Conservation (phyloP, 23 tunicate species). For the Diplosoma virens region DNA sequence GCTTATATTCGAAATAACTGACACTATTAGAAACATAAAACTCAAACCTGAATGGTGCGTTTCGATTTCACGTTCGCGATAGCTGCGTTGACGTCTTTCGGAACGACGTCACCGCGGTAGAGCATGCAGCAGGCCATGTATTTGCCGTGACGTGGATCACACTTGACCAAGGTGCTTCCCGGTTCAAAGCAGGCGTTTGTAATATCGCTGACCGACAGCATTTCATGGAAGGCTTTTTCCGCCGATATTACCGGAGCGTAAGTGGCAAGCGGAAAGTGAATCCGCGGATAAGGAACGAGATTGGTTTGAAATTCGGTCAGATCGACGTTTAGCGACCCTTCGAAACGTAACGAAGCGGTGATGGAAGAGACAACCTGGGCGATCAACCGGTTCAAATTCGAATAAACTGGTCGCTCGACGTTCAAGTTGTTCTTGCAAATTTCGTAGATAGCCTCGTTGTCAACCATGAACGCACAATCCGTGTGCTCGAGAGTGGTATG, state of each 20-base stretch:
- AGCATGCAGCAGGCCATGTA: conserved; percentile 74
- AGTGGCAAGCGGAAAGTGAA: conserved; percentile 70
- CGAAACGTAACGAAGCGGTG: conserved; percentile 65
- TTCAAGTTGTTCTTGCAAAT: conserved; percentile 9
- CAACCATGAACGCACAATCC: conserved; percentile 49
- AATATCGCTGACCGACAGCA: conserved; percentile 39
- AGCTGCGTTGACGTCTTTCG: conserved; percentile 63
- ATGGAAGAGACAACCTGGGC: conserved; percentile 69
- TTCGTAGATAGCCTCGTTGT: conserved; percentile 32
- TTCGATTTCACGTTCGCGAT: conserved; percentile 43
- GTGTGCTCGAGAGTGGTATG: conserved; percentile 44
- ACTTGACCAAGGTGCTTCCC: conserved; percentile 42
- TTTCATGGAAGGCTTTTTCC: conserved; percentile 58
- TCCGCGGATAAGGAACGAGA: conserved; percentile 66
- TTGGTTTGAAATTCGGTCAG: conserved; percentile 73
- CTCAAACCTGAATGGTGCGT: conserved; percentile 45
- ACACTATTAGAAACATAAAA: neutral
- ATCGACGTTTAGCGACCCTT: conserved; percentile 73
- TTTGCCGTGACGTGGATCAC: conserved; percentile 51
- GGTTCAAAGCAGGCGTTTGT: conserved; percentile 61
- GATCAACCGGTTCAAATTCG: conserved; percentile 42
- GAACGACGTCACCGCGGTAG: conserved; percentile 60
- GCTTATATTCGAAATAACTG: neutral
- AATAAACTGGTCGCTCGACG: conserved; percentile 51
- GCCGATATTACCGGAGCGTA: conserved; percentile 66